Evolutionary conservation across 2,113 vertebrate genomes (phyloP).

Genomic region (Accipiter cooperii): DNA sequence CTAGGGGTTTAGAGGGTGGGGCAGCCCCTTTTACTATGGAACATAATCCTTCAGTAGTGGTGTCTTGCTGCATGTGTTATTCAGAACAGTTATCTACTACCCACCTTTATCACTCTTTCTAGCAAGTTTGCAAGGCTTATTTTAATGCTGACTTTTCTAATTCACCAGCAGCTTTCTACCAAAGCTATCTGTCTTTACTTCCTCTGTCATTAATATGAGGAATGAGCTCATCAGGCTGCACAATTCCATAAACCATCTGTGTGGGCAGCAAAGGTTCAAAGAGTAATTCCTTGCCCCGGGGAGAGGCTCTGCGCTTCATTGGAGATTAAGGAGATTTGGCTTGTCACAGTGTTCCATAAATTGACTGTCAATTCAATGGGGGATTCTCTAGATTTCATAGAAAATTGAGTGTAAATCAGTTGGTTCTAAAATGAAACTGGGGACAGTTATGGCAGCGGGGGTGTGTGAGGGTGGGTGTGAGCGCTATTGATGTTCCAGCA

Average conservation of each 20-base stretch:
- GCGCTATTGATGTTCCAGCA: neutral
- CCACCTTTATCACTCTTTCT: neutral
- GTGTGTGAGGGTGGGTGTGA: rapidly evolving
- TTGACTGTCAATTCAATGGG: neutral
- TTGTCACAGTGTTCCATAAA: neutral
- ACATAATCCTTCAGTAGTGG: neutral
- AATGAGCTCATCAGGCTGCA: neutral
- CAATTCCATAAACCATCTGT: neutral
- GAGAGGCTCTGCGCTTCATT: neutral
- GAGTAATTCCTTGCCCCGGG: neutral
- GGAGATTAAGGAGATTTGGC: neutral
- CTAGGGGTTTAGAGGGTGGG: neutral
- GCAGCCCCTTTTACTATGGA: neutral
- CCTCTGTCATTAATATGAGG: neutral
- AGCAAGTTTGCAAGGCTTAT: neutral
- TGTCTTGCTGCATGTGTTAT: neutral
- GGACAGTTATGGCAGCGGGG: neutral
- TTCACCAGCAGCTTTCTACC: neutral
- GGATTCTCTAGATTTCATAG: neutral
- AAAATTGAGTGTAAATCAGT: neutral
- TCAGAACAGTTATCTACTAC: neutral
- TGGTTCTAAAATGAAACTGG: neutral
- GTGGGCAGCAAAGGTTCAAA: neutral
- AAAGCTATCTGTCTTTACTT: neutral
- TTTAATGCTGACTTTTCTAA: neutral